A percentile compares a stretch with the other conserved stretches of the same genome.
Conservation (phyloP, 2,113 vertebrate species). For the Labrus mixtus region DNA sequence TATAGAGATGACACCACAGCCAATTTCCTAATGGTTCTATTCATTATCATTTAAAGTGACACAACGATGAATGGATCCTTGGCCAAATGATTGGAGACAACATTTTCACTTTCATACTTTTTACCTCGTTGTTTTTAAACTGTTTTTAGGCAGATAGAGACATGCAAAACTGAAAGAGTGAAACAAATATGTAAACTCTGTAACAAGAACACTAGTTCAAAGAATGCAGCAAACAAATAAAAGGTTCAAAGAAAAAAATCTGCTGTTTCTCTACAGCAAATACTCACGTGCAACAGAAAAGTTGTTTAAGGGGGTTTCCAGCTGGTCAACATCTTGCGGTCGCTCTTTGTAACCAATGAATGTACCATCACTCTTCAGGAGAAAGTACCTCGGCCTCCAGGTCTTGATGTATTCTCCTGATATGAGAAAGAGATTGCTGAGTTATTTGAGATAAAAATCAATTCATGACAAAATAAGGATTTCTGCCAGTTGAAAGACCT, state of each 20-base stretch:
- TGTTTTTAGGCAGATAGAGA: neutral
- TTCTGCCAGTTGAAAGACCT: slow-evolving; percentile 8
- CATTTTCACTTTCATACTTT: neutral
- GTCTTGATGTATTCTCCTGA: slow-evolving; percentile 98
- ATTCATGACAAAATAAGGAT: neutral
- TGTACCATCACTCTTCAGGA: slow-evolving; percentile 95
- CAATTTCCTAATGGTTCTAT: slow-evolving; percentile 19
- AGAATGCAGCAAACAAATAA: slow-evolving; percentile 35
- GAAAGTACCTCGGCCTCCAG: slow-evolving; percentile 96
- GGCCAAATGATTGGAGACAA: neutral
- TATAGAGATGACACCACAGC: slow-evolving; percentile 8
- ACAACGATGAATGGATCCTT: neutral
- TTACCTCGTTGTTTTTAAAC: neutral
- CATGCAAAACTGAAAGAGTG: neutral
- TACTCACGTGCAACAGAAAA: slow-evolving; percentile 98
- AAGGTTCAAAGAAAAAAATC: slow-evolving; percentile 22
- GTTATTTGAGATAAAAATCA: slow-evolving; percentile 1
- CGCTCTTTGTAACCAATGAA: slow-evolving; percentile 98
- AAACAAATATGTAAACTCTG: slow-evolving; percentile 21
- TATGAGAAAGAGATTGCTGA: slow-evolving; percentile 39
- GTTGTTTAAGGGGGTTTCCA: slow-evolving; percentile 97
- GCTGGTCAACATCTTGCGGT: slow-evolving; percentile 94
- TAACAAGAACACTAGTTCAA: slow-evolving; percentile 19
- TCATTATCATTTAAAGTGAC: slow-evolving; percentile 20
- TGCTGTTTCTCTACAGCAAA: slow-evolving; percentile 62